Evolutionary conservation across 2,888 invertebrate species (phyloP).

Genomic region (Chydorus sphaericus): DNA sequence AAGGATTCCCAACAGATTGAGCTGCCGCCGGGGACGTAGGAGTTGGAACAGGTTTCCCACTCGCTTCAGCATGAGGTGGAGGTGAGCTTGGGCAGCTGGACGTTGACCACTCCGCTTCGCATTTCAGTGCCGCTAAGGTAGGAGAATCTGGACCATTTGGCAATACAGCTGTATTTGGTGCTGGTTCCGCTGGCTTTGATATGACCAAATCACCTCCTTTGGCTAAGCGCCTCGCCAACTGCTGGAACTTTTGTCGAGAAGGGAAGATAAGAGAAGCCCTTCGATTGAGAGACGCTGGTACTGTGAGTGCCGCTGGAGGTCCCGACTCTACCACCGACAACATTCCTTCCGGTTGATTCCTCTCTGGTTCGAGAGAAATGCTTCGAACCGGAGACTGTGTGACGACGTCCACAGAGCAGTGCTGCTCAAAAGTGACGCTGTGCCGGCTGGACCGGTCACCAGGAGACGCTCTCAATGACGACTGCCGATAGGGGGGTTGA

Average conservation of each 20-base stretch:
- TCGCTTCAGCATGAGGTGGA: not conserved
- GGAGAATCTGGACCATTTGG: not conserved
- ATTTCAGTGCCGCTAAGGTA: not conserved
- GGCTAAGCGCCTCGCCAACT: not conserved
- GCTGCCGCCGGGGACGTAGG: not conserved
- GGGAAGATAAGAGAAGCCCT: not conserved
- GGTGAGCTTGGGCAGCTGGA: slow-evolving; percentile 8
- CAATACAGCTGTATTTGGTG: too few species aligned
- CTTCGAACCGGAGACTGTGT: not conserved
- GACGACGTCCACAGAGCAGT: not conserved
- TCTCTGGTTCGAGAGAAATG: too few species aligned
- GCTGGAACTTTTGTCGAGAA: not conserved
- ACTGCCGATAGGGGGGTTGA: not conserved
- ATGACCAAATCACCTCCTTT: not conserved
- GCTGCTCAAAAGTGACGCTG: not conserved
- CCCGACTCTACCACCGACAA: not conserved
- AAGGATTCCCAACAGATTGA: not conserved
- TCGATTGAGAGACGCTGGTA: not conserved
- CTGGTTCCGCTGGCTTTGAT: not conserved
- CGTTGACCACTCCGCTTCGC: slow-evolving; percentile 8
- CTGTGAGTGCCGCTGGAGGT: not conserved
- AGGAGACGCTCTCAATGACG: not conserved
- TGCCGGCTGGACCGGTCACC: not conserved
- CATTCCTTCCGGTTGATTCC: too few species aligned
- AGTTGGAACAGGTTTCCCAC: not conserved